A percentile compares a stretch with the other conserved stretches of the same genome.
These are phyloP conservation scores for Gadopsis bispinosus DNA, from an alignment of 2,797 vertebrate species.

Conservation along the genomic window DNA sequence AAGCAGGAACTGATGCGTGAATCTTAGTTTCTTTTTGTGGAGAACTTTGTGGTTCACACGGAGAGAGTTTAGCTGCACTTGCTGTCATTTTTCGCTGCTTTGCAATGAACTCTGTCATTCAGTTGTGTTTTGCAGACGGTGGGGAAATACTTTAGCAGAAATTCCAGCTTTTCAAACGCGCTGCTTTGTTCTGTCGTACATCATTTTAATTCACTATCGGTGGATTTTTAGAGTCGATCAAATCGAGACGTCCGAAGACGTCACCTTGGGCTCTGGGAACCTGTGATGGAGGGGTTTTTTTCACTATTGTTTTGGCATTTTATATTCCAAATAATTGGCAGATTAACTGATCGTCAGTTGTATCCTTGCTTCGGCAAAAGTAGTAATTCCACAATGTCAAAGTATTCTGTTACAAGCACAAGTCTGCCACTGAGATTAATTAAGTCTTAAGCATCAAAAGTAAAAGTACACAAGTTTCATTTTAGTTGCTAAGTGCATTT, in stretches of 20 bases:
- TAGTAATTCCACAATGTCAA: not conserved
- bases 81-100: not conserved
- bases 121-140: not conserved
- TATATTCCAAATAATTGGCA: not conserved
- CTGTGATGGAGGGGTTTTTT: not conserved
- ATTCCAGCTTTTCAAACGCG: not conserved
- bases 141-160: not conserved
- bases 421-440: not conserved
- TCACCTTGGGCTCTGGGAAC: too few relatives aligned
- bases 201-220: not conserved
- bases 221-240: not conserved
- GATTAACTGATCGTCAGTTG: not conserved
- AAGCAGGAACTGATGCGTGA: not conserved
- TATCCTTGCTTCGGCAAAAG: not conserved
- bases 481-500: not conserved
- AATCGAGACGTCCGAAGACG: not conserved
- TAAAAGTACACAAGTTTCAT: too few relatives aligned
- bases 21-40: not conserved
- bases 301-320: not conserved
- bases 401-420: not conserved
- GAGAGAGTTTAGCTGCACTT: not conserved
- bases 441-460: not conserved
- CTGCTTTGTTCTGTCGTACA: not conserved
- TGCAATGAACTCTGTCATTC: not conserved
- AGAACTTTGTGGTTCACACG: not conserved